Percentiles rank a stretch among this genome's conserved stretches.
Evolutionary conservation across 2,888 invertebrate genomes (phyloP).

Genomic region (Xanthia togata): DNA sequence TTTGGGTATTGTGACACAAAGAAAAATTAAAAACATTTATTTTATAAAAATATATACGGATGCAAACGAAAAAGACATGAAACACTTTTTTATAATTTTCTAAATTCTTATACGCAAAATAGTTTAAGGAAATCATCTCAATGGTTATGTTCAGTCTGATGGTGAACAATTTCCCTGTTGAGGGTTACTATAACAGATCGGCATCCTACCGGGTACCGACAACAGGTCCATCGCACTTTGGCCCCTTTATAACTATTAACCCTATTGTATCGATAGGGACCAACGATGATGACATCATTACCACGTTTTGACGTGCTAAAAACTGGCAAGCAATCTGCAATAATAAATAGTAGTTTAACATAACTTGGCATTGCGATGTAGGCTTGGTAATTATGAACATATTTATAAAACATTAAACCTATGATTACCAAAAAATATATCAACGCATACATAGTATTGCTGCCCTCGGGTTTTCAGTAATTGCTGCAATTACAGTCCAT

Average conservation of each 20-base stretch:
- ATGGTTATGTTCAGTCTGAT: conserved; percentile 28
- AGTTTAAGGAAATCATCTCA: neutral
- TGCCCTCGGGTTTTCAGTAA: neutral
- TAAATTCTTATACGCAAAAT: neutral
- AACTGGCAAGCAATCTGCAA: conserved; percentile 14
- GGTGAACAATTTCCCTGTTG: conserved; percentile 3
- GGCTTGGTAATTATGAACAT: too few relatives aligned
- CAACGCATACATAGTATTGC: neutral
- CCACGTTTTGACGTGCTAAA: conserved; percentile 34
- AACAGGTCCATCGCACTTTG: conserved; percentile 63
- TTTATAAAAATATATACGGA: neutral
- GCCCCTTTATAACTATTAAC: conserved; percentile 38
- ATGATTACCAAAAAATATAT: neutral
- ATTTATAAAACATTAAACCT: neutral
- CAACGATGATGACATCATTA: conserved; percentile 29
- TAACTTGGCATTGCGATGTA: neutral
- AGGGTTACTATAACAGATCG: conserved; percentile 27
- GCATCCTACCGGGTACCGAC: conserved; percentile 18
- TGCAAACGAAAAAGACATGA: neutral
- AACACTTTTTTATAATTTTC: neutral
- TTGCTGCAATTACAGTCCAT: too few relatives aligned
- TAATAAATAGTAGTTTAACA: neutral
- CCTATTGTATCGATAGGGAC: conserved; percentile 38
- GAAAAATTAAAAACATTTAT: neutral
- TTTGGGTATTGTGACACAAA: neutral